phyloP scores from a whole-genome alignment of 2,113 vertebrate species.

The Solenodon paradoxus region DNA sequence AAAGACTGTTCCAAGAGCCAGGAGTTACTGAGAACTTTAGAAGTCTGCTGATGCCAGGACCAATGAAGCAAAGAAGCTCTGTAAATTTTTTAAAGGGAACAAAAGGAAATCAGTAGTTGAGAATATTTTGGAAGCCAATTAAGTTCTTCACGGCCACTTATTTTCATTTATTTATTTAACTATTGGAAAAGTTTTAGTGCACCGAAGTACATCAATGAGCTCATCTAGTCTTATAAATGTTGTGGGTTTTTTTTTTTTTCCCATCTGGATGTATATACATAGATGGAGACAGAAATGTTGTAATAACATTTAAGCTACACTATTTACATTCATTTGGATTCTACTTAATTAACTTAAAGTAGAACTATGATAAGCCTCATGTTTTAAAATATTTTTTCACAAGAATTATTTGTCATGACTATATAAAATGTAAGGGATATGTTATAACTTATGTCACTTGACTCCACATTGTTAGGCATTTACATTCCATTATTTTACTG shows the following conservation, averaged over 20 bases:
- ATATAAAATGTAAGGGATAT: neutral
- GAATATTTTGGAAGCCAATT: neutral
- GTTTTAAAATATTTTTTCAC: neutral
- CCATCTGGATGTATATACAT: neutral
- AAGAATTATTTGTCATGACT: neutral
- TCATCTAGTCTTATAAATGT: neutral
- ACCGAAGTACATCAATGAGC: neutral
- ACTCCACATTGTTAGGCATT: neutral
- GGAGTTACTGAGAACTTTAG: neutral
- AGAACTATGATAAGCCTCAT: neutral
- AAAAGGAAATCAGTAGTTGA: neutral
- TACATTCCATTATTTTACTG: neutral
- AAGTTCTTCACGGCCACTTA: too few relatives aligned
- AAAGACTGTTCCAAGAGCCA: neutral
- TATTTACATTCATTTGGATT: neutral
- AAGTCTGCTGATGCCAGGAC: too few relatives aligned
- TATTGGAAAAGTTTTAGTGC: neutral
- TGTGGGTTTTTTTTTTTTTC: neutral
- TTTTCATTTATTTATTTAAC: neutral
- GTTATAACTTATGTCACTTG: neutral
- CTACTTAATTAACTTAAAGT: neutral
- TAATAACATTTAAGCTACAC: neutral
- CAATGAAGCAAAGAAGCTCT: neutral
- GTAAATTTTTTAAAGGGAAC: neutral
- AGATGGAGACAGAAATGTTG: neutral